Evolutionary conservation across 2,888 invertebrate genomes (phyloP).

Genomic region (Ophonus ardosiacus): DNA sequence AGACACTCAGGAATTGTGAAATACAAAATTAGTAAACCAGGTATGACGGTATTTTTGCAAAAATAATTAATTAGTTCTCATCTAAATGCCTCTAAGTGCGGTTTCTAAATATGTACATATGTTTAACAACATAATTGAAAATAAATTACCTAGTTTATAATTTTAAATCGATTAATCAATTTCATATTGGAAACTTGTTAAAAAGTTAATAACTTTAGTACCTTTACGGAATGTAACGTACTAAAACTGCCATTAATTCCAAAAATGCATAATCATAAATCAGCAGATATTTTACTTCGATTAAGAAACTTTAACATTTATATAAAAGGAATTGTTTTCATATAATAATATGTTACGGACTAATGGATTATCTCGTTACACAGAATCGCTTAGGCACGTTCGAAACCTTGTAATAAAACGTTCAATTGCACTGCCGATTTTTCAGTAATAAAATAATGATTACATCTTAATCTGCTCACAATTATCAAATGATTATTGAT

Average conservation of each 20-base stretch:
- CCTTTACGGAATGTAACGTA: neutral
- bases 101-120: too few species aligned
- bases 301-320: constrained; percentile 23
- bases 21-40: too few species aligned
- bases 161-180: too few species aligned
- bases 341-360: constrained; percentile 14
- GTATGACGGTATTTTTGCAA: too few species aligned
- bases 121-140: too few species aligned
- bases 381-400: constrained; percentile 11
- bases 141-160: too few species aligned
- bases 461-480: constrained; percentile 32
- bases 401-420: constrained; percentile 19
- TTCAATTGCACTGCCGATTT: neutral
- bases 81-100: too few species aligned
- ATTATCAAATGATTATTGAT: constrained; percentile 33
- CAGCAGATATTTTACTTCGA: constrained; percentile 3
- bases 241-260: neutral
- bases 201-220: neutral
- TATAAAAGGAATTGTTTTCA: constrained; percentile 31
- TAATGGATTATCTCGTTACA: constrained; percentile 40
- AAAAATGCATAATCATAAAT: constrained; percentile 12
- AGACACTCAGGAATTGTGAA: too few species aligned
- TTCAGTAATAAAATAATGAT: constrained; percentile 18
- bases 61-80: too few species aligned
- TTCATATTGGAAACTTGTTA: neutral